Base-by-base conservation (phyloP, 2,113 vertebrate genomes). In the Calyptommatus sinebrachiatus region DNA sequence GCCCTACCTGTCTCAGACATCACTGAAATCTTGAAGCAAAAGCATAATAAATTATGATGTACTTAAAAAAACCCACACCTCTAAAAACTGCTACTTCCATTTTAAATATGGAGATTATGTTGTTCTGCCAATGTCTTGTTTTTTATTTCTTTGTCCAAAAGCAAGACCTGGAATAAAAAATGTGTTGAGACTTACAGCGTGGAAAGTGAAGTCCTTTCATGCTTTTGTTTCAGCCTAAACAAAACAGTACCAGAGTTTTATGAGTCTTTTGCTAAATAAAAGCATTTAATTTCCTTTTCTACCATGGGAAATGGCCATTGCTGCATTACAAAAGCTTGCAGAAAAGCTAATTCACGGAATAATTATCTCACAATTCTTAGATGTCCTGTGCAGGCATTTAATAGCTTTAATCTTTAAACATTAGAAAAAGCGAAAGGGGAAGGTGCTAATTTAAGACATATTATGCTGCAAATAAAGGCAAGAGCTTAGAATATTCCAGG, bases 221-320 rank as follows among this genome's bases (percentile, higher is more conserved):
- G 22, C 8, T 57, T 20, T 21, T 66, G 48, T 80, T 74, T 74
- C 24, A 46, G 46, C 48, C 21, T 50, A 11, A 68, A 31, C 16
- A 66, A 74, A 68, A 60, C 53, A 74, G 26, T 21, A 22, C 22
- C 45, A 85, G 66, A 62, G 0, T 8, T 0, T 0, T 57, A 62
- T 46, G 29, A 79, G 77, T 86, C 78, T 28, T 74, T 18, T 9
- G 6, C 76, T 67, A 46, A 46, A 9, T 53, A 88, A 86, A 81
- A 10, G 8, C 8, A 77, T 73, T 77, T 82, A 73, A 68, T 24
- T 53, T 24, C 7, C 50, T 82, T 73, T 77, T 83, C 71, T 7
- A 79, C 60, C 41, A 65, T 77, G 71, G 48, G 46, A 26, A 75
- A 11, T 73, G 61, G 45, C 35, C 70, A 28, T 84, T 74, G 2